Evolutionary conservation across 2,888 invertebrate species (phyloP).

Genomic region (Hirudinaria manillensis): DNA sequence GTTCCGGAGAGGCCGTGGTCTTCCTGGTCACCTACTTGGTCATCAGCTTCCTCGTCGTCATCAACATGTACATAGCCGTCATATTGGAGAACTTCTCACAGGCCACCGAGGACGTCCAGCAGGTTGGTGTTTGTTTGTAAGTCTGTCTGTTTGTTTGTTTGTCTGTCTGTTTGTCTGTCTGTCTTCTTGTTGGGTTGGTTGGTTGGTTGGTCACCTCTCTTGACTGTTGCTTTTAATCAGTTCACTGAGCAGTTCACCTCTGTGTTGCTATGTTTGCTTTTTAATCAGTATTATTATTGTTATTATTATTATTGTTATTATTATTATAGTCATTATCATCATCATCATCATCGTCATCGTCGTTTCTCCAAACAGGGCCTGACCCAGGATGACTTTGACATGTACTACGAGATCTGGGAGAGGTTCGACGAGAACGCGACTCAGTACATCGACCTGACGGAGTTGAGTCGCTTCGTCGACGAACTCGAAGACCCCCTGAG

Average conservation of each 20-base stretch:
- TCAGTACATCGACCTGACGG: conserved; percentile 89
- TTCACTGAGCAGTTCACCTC: neutral
- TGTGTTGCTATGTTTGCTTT: neutral
- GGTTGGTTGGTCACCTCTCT: too few relatives aligned
- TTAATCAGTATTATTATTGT: neutral
- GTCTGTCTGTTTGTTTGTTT: neutral
- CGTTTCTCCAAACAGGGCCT: conserved; percentile 55
- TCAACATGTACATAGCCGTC: conserved; percentile 99
- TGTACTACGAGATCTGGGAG: conserved; percentile 99
- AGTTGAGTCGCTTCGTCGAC: conserved; percentile 84
- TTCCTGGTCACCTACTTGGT: conserved; percentile 91
- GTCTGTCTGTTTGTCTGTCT: neutral
- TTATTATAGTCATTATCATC: neutral
- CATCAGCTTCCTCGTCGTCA: conserved; percentile 94
- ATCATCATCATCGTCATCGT: neutral
- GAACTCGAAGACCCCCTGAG: conserved; percentile 88
- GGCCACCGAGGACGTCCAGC: conserved; percentile 87
- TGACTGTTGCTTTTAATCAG: neutral
- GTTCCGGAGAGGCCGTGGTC: conserved; percentile 85
- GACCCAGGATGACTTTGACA: conserved; percentile 96
- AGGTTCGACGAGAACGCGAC: conserved; percentile 96
- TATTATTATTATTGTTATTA: neutral
- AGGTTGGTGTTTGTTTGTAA: conserved; percentile 37
- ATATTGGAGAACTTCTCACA: conserved; percentile 98
- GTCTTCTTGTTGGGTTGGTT: neutral